A percentile compares a stretch with the other conserved stretches of the same genome.
Evolutionary conservation across 2,888 invertebrate species (phyloP).

Genomic region (Aproaerema taeniolella): DNA sequence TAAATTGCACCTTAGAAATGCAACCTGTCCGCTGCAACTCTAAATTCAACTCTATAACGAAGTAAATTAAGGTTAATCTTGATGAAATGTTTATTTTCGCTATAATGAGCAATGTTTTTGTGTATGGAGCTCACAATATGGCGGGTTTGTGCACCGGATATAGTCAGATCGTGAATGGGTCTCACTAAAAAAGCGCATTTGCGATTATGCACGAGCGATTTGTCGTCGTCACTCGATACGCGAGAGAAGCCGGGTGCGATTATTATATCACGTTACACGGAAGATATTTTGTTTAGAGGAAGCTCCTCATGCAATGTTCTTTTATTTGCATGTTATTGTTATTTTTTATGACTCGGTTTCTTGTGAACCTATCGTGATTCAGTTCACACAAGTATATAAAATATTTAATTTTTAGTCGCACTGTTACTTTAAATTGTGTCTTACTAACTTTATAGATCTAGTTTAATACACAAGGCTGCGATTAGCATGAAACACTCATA

Average conservation of each 20-base stretch:
- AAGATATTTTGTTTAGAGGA: conserved; percentile 39
- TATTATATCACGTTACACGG: conserved; percentile 63
- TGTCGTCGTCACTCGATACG: conserved; percentile 69
- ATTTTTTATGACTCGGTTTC: conserved; percentile 9
- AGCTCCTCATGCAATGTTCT: conserved; percentile 27
- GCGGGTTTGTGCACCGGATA: conserved; percentile 58
- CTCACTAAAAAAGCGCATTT: conserved; percentile 61
- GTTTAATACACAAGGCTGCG: conserved; percentile 1
- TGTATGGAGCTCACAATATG: conserved; percentile 61
- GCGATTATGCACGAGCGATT: conserved; percentile 73
- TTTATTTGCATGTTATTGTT: conserved; percentile 12
- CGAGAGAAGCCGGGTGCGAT: conserved; percentile 50
- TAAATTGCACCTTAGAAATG: conserved; percentile 63
- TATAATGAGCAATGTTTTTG: conserved; percentile 60
- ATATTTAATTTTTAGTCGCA: neutral
- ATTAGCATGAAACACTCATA: conserved; percentile 7
- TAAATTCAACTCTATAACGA: conserved; percentile 36
- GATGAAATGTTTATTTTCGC: conserved; percentile 28
- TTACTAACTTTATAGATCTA: conserved; percentile 10
- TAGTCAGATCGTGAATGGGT: conserved; percentile 54
- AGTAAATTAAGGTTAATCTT: conserved; percentile 31
- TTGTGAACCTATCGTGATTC: conserved; percentile 7
- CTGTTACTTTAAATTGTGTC: conserved; percentile 2
- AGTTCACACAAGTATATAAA: conserved; percentile 6
- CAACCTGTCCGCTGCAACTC: conserved; percentile 35